Conservation (phyloP, 2,797 vertebrate genomes). For the Sebastes oblongus region DNA sequence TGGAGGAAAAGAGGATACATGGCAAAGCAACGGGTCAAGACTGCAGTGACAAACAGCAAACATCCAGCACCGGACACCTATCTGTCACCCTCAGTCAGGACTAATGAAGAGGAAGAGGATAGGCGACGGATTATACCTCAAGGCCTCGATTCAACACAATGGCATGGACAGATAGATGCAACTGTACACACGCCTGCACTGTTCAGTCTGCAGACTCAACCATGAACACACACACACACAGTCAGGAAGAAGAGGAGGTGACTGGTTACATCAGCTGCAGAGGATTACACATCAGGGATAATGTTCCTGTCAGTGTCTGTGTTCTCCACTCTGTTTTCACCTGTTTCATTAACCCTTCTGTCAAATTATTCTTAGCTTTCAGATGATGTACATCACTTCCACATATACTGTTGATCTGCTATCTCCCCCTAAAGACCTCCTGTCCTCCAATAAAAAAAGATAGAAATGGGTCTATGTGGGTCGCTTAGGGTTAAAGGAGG, state of each 20-base stretch:
- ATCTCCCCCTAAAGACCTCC: too few species aligned
- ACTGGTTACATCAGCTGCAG: neutral
- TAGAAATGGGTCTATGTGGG: too few species aligned
- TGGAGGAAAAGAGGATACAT: constrained; percentile 40
- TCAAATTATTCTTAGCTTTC: too few species aligned
- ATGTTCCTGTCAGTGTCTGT: neutral
- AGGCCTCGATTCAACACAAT: constrained; percentile 41
- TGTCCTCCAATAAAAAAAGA: too few species aligned
- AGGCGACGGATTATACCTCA: constrained; percentile 47
- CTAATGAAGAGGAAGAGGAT: neutral
- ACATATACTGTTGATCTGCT: too few species aligned
- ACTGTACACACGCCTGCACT: neutral
- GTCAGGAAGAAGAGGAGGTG: neutral
- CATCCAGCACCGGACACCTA: constrained; percentile 43
- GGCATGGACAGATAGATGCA: constrained; percentile 19
- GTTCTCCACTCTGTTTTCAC: neutral
- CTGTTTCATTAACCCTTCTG: neutral
- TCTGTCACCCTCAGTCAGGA: constrained; percentile 50
- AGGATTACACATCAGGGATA: neutral
- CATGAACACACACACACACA: neutral
- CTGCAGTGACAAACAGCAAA: constrained; percentile 42
- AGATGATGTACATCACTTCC: too few species aligned
- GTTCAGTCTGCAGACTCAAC: neutral
- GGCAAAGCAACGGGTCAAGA: constrained; percentile 44
- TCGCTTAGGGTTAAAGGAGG: neutral